Percentiles rank a stretch among this genome's conserved stretches.
phyloP scores from a whole-genome alignment of 2,113 vertebrate genomes.

The Ranitomeya variabilis region DNA sequence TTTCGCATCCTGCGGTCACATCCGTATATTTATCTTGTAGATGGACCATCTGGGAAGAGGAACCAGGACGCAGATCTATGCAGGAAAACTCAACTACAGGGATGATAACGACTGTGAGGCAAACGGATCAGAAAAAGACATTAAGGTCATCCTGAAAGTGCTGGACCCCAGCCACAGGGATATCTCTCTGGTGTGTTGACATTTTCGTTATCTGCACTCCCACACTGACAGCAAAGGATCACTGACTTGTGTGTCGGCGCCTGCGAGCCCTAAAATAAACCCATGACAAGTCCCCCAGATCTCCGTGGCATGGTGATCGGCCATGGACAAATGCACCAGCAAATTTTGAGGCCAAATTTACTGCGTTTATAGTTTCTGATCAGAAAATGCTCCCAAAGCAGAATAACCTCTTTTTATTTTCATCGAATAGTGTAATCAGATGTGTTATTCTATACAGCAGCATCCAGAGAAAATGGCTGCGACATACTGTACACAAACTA shows the following conservation, averaged over 20 bases:
- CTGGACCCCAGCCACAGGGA: conserved; percentile 92
- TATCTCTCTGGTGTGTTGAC: conserved; percentile 88
- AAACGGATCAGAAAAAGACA: conserved; percentile 77
- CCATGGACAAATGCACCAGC: not conserved
- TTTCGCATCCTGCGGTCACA: not conserved
- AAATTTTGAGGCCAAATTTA: no score
- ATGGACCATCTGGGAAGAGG: conserved; percentile 90
- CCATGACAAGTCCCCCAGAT: not conserved
- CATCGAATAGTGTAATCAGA: no score
- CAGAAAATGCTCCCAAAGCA: no score
- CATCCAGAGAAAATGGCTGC: no score
- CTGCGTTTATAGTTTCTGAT: no score
- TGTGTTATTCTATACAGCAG: no score
- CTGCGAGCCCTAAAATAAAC: not conserved
- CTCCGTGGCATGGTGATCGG: not conserved
- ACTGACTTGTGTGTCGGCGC: not conserved
- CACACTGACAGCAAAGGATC: not conserved
- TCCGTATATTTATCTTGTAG: conserved; percentile 65
- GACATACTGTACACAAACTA: no score
- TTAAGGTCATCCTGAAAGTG: conserved; percentile 95
- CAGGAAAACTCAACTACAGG: conserved; percentile 83
- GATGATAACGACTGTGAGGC: conserved; percentile 75
- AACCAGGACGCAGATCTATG: conserved; percentile 92
- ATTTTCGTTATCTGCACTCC: not conserved
- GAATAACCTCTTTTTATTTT: no score